Conservation (phyloP, 2,797 vertebrate species). For the Clarias laeviceps region DNA sequence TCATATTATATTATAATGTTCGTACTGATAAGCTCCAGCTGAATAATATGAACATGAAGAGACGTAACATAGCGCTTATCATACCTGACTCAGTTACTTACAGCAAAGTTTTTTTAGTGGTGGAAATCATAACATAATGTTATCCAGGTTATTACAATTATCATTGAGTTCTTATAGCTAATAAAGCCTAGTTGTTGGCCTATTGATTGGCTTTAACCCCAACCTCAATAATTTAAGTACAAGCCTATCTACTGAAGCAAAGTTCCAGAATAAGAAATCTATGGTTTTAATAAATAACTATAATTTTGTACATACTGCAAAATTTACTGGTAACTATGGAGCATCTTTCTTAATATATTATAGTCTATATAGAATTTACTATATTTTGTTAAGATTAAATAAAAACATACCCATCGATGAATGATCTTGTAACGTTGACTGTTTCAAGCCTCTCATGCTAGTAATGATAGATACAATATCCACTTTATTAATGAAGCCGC, state of each 20-base stretch:
- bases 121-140: not conserved
- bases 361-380: not conserved
- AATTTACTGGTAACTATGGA: not conserved
- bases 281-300: not conserved
- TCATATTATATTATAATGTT: not conserved
- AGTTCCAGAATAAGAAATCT: not conserved
- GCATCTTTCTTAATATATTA: not conserved
- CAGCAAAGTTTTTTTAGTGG: not conserved
- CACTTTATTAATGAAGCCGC: constrained; percentile 40
- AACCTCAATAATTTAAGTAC: not conserved
- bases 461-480: not conserved
- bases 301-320: not conserved
- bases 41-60: not conserved
- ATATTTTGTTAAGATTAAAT: not conserved
- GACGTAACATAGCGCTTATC: not conserved
- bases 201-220: not conserved
- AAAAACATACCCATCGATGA: constrained; percentile 5
- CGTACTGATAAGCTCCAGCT: not conserved
- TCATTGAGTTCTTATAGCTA: not conserved
- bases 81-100: not conserved
- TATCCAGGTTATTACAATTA: not conserved
- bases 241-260: not conserved
- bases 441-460: not conserved
- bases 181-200: not conserved
- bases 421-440: not conserved